Conservation (phyloP, 2,113 vertebrate genomes). For the Leucopternis melanops region DNA sequence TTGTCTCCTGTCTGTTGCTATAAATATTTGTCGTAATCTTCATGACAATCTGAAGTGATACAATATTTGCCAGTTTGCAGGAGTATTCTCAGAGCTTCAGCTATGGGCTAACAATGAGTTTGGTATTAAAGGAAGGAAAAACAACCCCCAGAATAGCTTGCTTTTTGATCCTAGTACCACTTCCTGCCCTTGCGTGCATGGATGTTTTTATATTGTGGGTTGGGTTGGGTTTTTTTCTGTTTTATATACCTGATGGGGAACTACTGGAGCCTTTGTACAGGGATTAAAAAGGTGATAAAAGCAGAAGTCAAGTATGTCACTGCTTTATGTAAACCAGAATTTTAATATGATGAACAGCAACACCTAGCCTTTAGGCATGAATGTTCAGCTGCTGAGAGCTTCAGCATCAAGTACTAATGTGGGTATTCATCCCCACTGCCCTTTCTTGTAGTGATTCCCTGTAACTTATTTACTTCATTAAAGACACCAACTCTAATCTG, state of each 20-base stretch:
- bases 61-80: not conserved
- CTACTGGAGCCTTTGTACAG: not conserved
- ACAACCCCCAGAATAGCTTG: not conserved
- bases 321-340: not conserved
- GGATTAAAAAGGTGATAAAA: not conserved
- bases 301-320: not conserved
- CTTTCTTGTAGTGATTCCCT: not conserved
- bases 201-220: not conserved
- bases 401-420: not conserved
- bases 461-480: conserved; percentile 27
- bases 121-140: not conserved
- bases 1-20: not conserved
- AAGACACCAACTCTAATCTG: not conserved
- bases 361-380: not conserved
- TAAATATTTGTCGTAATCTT: not conserved
- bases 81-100: not conserved
- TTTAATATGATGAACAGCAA: not conserved
- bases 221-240: not conserved
- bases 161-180: not conserved
- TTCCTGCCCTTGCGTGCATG: not conserved
- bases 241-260: not conserved
- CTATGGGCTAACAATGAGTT: not conserved
- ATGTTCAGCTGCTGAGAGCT: not conserved
- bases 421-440: not conserved
- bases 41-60: not conserved